Evolutionary conservation across 1,140 invertebrate species (phyloP).

Genomic region (Centruroides sculpturatus): DNA sequence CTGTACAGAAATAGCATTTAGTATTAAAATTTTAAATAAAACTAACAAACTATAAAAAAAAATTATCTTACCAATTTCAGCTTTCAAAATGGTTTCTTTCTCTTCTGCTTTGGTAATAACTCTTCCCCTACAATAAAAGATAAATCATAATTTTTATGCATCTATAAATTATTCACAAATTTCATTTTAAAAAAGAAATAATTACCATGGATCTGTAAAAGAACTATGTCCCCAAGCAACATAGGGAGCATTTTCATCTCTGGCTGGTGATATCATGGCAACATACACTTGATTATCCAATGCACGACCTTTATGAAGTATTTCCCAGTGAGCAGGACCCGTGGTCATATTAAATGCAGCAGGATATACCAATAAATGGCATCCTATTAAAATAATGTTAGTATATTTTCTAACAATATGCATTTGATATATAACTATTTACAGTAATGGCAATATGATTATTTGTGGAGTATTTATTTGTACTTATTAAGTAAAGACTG

Average conservation of each 20-base stretch:
- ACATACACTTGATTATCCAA: constrained; percentile 68
- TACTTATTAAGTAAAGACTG: no score
- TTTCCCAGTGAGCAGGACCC: constrained; percentile 81
- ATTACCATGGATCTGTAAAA: constrained; percentile 65
- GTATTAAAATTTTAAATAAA: no score
- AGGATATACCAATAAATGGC: constrained; percentile 74
- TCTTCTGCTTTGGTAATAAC: no score
- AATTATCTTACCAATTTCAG: no score
- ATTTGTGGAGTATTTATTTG: no score
- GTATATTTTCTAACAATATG: no score
- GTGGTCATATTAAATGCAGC: constrained; percentile 92
- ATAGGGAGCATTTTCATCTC: constrained; percentile 53
- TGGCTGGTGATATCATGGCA: constrained; percentile 47
- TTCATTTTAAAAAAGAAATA: not conserved
- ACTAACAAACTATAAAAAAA: not conserved
- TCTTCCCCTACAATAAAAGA: no score
- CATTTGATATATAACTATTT: no score
- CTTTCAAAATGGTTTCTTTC: no score
- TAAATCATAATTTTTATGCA: no score
- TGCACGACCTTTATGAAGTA: constrained; percentile 61
- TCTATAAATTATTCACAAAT: no score
- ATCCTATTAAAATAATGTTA: constrained; percentile 38
- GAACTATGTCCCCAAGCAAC: constrained; percentile 79
- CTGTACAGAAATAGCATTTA: constrained; percentile 28
- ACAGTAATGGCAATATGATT: no score